These are phyloP conservation scores for Anser cygnoides DNA, from an alignment of 2,113 vertebrate genomes.

Conservation along the genomic window DNA sequence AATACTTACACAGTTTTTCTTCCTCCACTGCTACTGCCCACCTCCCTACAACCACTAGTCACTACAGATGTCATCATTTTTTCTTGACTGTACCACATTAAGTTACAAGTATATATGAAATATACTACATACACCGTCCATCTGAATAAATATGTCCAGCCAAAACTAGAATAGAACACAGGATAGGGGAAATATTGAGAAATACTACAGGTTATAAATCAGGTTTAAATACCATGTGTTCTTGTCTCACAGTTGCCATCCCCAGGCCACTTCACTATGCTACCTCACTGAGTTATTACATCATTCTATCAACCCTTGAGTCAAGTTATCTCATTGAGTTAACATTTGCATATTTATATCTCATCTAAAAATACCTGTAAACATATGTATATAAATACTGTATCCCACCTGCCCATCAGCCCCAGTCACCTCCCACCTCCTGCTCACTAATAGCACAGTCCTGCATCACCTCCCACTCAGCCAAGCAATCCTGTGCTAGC, in stretches of 20 bases:
- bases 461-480: slow-evolving; percentile 83
- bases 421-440: slow-evolving; percentile 80
- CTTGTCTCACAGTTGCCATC: background rate
- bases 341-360: slow-evolving; percentile 70
- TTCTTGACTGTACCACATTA: background rate
- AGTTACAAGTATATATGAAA: background rate
- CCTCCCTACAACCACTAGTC: background rate
- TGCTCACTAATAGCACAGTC: slow-evolving; percentile 83
- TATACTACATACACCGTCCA: rapidly evolving
- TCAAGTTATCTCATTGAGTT: slow-evolving; percentile 10
- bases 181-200: background rate
- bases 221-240: background rate
- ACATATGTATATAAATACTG: slow-evolving; percentile 72
- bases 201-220: background rate
- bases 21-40: background rate
- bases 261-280: slow-evolving; percentile 26
- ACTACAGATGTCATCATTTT: background rate
- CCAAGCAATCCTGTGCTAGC: slow-evolving; percentile 75
- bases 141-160: background rate
- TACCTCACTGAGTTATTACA: slow-evolving; percentile 34
- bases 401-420: slow-evolving; percentile 77
- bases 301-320: slow-evolving; percentile 15
- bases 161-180: background rate
- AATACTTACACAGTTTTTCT: background rate
- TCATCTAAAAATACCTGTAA: slow-evolving; percentile 79